phyloP scores from a whole-genome alignment of 1,140 invertebrate genomes.

The Drosophila guanche region DNA sequence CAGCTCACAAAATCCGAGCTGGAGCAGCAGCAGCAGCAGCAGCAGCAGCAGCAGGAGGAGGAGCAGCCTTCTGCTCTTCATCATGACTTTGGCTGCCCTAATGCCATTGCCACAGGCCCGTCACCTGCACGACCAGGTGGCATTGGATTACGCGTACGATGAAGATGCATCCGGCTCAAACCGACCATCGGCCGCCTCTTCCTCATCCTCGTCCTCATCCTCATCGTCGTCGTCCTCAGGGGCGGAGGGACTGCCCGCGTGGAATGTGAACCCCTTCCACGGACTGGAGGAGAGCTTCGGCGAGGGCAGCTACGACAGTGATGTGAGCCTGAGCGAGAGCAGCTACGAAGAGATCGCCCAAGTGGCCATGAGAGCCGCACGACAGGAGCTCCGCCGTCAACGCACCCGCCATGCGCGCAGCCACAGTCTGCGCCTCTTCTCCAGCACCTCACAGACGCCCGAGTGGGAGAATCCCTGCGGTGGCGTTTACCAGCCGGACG shows the following conservation, averaged over 20 bases:
- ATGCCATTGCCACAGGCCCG: constrained; percentile 50
- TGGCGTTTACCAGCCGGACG: constrained; percentile 37
- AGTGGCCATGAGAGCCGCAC: constrained; percentile 42
- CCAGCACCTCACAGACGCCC: constrained; percentile 16
- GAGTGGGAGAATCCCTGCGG: constrained; percentile 75
- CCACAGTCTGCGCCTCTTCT: constrained; percentile 46
- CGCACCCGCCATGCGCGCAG: constrained; percentile 58
- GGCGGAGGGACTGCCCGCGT: constrained; percentile 22
- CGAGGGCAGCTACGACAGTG: constrained; percentile 48
- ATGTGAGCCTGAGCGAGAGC: constrained; percentile 41
- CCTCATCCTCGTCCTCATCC: background rate
- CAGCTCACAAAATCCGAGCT: constrained; percentile 15
- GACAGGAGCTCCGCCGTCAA: constrained; percentile 49
- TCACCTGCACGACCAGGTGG: constrained; percentile 52
- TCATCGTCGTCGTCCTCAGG: constrained; percentile 3
- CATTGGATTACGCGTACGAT: constrained; percentile 47
- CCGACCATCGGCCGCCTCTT: background rate
- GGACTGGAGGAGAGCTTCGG: constrained; percentile 51
- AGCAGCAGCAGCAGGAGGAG: constrained; percentile 1
- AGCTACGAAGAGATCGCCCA: constrained; percentile 60
- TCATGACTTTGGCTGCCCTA: constrained; percentile 43
- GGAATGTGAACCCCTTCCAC: constrained; percentile 60
- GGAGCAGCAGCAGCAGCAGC: constrained; percentile 11
- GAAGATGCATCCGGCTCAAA: constrained; percentile 22
- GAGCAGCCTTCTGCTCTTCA: constrained; percentile 22